Evolutionary conservation across 2,888 invertebrate species (phyloP), one percentile per base, ranked within the genome.

Genomic region (Rhagonycha lutea): DNA sequence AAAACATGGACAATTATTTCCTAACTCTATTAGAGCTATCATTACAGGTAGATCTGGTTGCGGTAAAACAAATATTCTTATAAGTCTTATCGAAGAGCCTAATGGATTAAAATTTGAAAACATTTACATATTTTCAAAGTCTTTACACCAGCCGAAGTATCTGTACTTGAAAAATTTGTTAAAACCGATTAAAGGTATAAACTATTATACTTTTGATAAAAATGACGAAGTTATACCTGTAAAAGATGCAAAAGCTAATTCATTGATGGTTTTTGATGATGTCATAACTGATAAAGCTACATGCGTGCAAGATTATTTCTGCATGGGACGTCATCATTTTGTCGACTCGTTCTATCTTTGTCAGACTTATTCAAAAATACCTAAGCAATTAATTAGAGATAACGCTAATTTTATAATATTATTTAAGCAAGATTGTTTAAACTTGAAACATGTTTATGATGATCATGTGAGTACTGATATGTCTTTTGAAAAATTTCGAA

Each of bases 231-330:
- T 82, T 7, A 65, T 79, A 26, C 8, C 70, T 24, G 79, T 82
- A 11, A n/a, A 79, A 11, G 76, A 81, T 26, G 82, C 83, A 4
- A 80, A 80, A 79, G 65, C 74, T 69, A 81, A 83, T 78, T 84
- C 84, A 14, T 79, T 86, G 12, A 80, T 86, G 71, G 85, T 86
- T 69, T 86, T 86, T 76, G 85, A 86, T 80, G 85, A 86, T 81
- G 83, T 86, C 24, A 80, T 82, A 18, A 84, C 83, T 69, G 84
- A 83, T 29, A 82, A 83, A 68, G 81, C 83, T 73, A 77, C 81
- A 26, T 80, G 79, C 32, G 82, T 86, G 12, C 76, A 81, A 75
- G 77, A 78, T 9, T 85, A 82, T 75, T 86, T 84, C 74, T 80
- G 82, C 79, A 83, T 78, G 81, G 82, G 83, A 12, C 78, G 85